phyloP scores from a whole-genome alignment of 2,797 vertebrate species.

The Chelonia mydas region DNA sequence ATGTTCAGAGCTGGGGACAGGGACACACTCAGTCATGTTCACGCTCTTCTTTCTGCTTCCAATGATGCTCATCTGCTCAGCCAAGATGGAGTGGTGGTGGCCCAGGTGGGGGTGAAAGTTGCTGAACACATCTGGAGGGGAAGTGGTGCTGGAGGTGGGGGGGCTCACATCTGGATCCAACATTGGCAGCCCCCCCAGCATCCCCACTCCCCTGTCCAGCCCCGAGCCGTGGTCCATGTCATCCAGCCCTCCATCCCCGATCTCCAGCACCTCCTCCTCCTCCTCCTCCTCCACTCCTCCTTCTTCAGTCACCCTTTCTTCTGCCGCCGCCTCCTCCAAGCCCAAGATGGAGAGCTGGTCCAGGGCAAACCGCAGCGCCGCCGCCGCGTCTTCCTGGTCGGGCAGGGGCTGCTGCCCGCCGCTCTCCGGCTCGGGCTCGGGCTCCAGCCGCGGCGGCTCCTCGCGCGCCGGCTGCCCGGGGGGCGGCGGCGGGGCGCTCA shows the following conservation, averaged over 20 bases:
- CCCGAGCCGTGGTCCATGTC: neutral
- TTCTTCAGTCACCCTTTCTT: slow-evolving; percentile 59
- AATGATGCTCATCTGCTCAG: slow-evolving; percentile 86
- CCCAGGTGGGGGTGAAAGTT: slow-evolving; percentile 83
- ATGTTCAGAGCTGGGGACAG: slow-evolving; percentile 91
- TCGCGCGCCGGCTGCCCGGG: slow-evolving; percentile 77
- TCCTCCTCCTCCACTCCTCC: neutral
- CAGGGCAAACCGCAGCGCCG: slow-evolving; percentile 87
- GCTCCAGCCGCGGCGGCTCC: slow-evolving; percentile 14
- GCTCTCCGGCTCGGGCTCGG: neutral
- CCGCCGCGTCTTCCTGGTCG: slow-evolving; percentile 53
- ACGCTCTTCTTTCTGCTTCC: slow-evolving; percentile 88
- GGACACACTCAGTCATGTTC: slow-evolving; percentile 92
- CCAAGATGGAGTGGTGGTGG: slow-evolving; percentile 78
- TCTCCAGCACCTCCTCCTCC: neutral
- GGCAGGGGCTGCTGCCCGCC: slow-evolving; percentile 34
- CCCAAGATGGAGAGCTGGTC: slow-evolving; percentile 91
- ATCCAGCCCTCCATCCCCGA: neutral
- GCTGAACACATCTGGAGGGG: slow-evolving; percentile 89
- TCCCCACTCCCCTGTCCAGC: slow-evolving; percentile 29
- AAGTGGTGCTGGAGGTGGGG: slow-evolving; percentile 82
- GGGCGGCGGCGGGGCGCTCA: slow-evolving; percentile 73
- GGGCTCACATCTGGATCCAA: slow-evolving; percentile 80
- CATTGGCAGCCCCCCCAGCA: slow-evolving; percentile 78
- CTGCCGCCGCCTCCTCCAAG: slow-evolving; percentile 81